Evolutionary conservation across 2,888 invertebrate species (phyloP), one percentile per base, ranked within the genome.

Genomic region (Lochmaea crataegi): DNA sequence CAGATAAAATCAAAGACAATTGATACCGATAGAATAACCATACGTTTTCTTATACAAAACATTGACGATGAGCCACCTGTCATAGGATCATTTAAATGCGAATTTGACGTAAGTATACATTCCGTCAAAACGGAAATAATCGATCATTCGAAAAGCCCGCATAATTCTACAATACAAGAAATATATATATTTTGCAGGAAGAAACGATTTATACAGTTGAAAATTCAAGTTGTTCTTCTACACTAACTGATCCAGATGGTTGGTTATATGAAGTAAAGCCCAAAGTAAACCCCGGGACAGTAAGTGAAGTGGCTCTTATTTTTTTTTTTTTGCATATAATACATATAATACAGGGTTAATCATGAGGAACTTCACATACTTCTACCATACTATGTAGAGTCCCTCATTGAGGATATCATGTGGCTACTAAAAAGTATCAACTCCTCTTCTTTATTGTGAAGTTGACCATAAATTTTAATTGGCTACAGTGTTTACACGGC

Each of bases 201-300:
- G 78, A 79, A 68, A 74, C 72, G 10, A 42, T 68, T 5, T 80
- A 80, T 69, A 61, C 65, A 32, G 22, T 65, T 51, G 68, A 70
- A 3, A 78, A 77, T 70, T 76, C 76, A 7, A 42, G 18, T 2
- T 83, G 82, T 66, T 61, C 22, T 12, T 77, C 76, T 48, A 77
- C 67, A 7, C 67, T 83, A 12, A 56, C 68, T 1, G 82, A 83
- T 77, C 76, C 78, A 11, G 82, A 83, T 79, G 83, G 82, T 22
- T 81, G 77, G 76, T 70, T 82, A n/a, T 60, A 63, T 10, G 2
- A 76, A 53, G 80, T 78, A 51, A 58, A 16, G 63, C 77, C 60
- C 18, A n/a, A 51, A n/a, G 18, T 66, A 5, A 51, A 14, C 2
- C 22, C 26, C 18, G 63, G 18, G 16, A 64, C 38, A 18, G 22